Evolutionary conservation across 2,888 invertebrate species (phyloP), one percentile per base, ranked within the genome.

Genomic region (Drosophila vallismaia): DNA sequence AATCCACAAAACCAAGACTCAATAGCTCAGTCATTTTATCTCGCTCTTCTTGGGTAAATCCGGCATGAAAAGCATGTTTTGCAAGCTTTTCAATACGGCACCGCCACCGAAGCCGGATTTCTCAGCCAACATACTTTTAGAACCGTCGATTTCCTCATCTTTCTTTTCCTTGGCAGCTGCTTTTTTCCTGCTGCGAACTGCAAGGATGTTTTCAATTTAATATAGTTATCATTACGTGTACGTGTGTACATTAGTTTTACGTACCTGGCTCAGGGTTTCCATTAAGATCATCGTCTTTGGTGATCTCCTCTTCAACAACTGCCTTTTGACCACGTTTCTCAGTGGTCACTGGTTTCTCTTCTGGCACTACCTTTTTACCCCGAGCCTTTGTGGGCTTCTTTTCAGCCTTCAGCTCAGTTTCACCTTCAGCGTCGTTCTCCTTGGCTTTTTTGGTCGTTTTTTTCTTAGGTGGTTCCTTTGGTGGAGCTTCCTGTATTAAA

Each of bases 21-120:
- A 99, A 92, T 52, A 99, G 93, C 28, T 95, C 94, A 0, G 96
- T 95, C 95, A 99, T 97, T 19, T 96, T 97, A 8, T 97, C 95
- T 33, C 99, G 93, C 92, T 99, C 99, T 90, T 99, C 97, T 70
- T 94, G 94, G 0, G 99, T 99, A 90, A 99, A 99, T 3, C 99
- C 99, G 29, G 99, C 98, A 90, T 95, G n/a, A n/a, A n/a, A n/a
- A 88, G 77, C 74, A 88, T 76, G 76, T 82, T 79, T 80, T 88
- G 90, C 77, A 88, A 83, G 74, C 84, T 79, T 77, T 80, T 83
- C 42, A 77, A 86, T 64, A 80, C 71, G 31, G 68, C 66, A 73
- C 45, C 64, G 31, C 74, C 77, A 56, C 72, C 79, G 78, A 82
- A 83, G 46, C 82, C 79, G 68, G 85, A 33, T 8, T 56, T 53